Evolutionary conservation across 92 coral and sea anemone species (phyloP).

Genomic region (Umimayanthus kanabou): DNA sequence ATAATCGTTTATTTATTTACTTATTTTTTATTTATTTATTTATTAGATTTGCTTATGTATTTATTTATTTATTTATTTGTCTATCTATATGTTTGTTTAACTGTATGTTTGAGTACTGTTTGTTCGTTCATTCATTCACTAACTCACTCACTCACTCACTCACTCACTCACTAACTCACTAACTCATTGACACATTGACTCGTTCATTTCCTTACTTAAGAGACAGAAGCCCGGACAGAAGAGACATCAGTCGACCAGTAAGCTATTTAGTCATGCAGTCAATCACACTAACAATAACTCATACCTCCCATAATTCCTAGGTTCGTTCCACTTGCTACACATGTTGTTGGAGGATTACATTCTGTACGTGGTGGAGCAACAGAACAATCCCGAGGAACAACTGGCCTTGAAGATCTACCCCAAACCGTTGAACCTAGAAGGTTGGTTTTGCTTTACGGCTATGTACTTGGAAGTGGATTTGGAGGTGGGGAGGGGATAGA

Average conservation of each 20-base stretch:
- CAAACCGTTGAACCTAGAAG: slow-evolving; percentile 45
- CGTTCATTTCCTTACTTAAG: not conserved
- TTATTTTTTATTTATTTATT: no score
- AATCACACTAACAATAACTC: not conserved
- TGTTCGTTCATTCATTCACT: not conserved
- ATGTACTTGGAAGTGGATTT: not conserved
- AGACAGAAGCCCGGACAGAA: no score
- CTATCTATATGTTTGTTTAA: not conserved
- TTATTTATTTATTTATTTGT: not conserved
- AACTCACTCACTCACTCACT: not conserved
- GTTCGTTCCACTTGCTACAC: slow-evolving; percentile 97
- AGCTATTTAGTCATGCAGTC: not conserved
- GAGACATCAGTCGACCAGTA: not conserved
- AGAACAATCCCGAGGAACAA: slow-evolving; percentile 76
- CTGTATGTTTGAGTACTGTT: not conserved
- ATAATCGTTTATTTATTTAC: no score
- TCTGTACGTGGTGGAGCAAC: slow-evolving; percentile 92
- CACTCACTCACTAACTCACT: not conserved
- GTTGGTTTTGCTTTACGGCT: not conserved
- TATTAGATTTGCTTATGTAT: no score
- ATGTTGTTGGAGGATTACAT: slow-evolving; percentile 98
- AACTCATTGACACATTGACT: not conserved
- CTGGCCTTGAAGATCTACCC: slow-evolving; percentile 38
- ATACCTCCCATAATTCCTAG: slow-evolving; percentile 41
- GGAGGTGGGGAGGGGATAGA: not conserved